Base-by-base conservation (phyloP, 1,140 invertebrate genomes). In the Zaprionus africanus region DNA sequence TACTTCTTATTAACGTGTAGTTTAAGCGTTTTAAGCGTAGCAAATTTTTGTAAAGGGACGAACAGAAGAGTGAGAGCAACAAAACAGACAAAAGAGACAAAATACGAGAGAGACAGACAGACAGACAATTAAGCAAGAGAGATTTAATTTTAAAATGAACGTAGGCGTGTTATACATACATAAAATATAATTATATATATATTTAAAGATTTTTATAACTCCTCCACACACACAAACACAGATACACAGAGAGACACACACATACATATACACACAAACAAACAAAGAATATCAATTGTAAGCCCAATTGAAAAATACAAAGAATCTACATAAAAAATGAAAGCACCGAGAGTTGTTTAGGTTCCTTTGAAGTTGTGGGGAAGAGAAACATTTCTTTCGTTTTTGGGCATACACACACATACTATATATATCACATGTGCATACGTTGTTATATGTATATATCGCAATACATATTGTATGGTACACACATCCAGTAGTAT, bases 201-300 rank as follows among this genome's bases (percentile, higher is more conserved):
- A 69, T 57, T 64, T 70, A 64, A 64, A 56, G 22, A 28, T 69
- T 74, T 74, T 74, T 74, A 74, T 74, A 74, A 69, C 51, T 74
- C 31, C 38, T 58, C 71, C 49, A 69, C 65, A 74, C 19, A 60
- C 49, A 73, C 38, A 63, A 36, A 34, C 17, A 26, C 65, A 74
- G 12, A 73, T 17, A 60, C 38, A 68, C 31, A 64, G 34, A 34
- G 17, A 13, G 6, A 69, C 58, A 74, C 28, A 73, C 19, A 60
- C 51, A 73, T 1, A 46, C 5, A 41, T 7, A 51, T 24, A 22
- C 13, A 24, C 36, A 64, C n/a, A 46, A 28, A 31, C 13, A 26
- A 41, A 41, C n/a, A 31, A 28, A 67, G 28, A 54, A 43, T 22
- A 67, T 73, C 70, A 75, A 41, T 69, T 75, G 66, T 69, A 59